A percentile compares a stretch with the other conserved stretches of the same genome.
Conservation (phyloP, 2,113 vertebrate genomes). For the Aptenodytes forsteri region DNA sequence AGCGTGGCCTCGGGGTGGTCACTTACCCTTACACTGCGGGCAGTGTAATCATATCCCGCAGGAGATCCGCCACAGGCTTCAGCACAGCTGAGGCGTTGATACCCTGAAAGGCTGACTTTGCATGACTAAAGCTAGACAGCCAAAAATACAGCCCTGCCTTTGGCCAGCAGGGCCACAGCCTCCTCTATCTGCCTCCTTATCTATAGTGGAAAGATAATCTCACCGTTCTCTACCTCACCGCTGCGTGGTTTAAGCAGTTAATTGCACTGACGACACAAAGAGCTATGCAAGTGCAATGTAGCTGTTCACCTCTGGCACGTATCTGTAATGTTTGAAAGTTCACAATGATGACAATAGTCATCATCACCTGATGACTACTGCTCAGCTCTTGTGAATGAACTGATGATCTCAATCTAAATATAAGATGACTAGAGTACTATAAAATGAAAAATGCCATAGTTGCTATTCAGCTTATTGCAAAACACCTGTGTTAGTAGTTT, state of each 20-base stretch:
- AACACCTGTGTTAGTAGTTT: neutral
- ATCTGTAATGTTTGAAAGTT: neutral
- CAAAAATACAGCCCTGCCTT: neutral
- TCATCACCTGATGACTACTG: neutral
- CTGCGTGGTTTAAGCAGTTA: neutral
- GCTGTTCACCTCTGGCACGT: neutral
- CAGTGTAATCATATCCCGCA: neutral
- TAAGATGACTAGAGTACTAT: neutral
- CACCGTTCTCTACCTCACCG: neutral
- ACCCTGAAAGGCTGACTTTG: neutral
- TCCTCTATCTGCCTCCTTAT: neutral
- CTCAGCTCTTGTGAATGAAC: slow-evolving; percentile 1
- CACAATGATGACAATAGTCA: neutral
- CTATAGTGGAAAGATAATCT: neutral
- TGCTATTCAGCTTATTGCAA: neutral
- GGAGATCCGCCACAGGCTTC: neutral
- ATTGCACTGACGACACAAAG: neutral
- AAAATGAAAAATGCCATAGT: neutral
- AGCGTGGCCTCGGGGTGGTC: neutral
- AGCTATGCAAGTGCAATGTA: neutral
- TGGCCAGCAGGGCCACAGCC: neutral
- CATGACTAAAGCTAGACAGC: neutral
- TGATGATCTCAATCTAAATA: neutral
- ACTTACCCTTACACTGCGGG: neutral
- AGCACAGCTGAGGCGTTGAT: neutral